Evolutionary conservation across 2,113 vertebrate species (phyloP), one percentile per base, ranked within the genome.

Genomic region (Microtus ochrogaster): DNA sequence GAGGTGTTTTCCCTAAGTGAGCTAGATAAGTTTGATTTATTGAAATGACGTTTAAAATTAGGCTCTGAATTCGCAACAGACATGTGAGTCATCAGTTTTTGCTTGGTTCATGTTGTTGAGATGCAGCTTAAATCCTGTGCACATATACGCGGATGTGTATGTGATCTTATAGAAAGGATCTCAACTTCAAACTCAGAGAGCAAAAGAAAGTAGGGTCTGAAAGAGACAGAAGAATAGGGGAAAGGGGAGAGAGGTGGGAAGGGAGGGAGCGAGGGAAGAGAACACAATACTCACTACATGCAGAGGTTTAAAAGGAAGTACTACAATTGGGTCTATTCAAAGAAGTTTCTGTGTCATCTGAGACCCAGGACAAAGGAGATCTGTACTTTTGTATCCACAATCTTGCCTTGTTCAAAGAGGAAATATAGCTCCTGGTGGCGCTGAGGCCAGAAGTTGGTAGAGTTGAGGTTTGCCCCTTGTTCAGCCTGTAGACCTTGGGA

Each of bases 11-110:
- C 89, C 91, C 94, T 97, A 92, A 91, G 66, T 81, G 72, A 92
- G 90, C 85, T 85, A 83, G 90, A 89, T 96, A 96, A 97, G 65
- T 85, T 94, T 78, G 92, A 97, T 96, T 97, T 98, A 98, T 97
- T 98, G 94, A 76, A 96, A 96, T 95, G 0, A 17, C 74, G 94
- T 97, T 97, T 96, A 92, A 97, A 79, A 94, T 76, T 87, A 88
- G 47, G 66, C 26, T 92, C 84, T 93, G 82, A 96, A 96, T 41
- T 95, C 74, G 74, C 55, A 91, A 77, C 96, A 98, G 97, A 97
- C 88, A 92, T 98, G 97, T 97, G 90, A 86, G 24, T 14, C 5
- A 70, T 83, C 70, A 24, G 13, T 79, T 98, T 90, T 94, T 91
- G n/a, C 61, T 96, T 94, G 41, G 91, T 96, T 97, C 86, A 77